Evolutionary conservation across 2,888 invertebrate species (phyloP), one percentile per base, ranked within the genome.

Genomic region (Eilema caniola): DNA sequence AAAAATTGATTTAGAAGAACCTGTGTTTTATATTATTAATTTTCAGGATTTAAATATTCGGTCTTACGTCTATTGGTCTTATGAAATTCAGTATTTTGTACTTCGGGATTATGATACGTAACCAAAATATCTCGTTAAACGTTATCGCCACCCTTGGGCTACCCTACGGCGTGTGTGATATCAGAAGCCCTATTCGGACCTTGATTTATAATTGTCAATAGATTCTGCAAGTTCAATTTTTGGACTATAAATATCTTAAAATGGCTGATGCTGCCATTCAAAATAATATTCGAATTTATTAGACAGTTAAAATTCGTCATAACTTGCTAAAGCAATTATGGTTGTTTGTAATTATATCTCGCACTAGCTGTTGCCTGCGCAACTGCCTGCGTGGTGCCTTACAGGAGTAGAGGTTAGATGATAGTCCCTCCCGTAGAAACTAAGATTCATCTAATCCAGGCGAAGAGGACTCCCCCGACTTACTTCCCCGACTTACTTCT

Each of bases 271-370:
- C 31, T 31, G 72, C 77, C 79, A 79, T 83, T 81, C 73, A 80
- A 78, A 78, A 78, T 82, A 78, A 76, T 81, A 74, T 72, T 80
- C 79, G 76, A 80, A 85, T 86, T 86, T 82, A 75, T 77, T 72
- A 80, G 66, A 74, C 64, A 71, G 70, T 74, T 74, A 73, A 71
- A 81, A 78, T 76, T 75, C 67, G 68, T 80, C 78, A 78, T 82
- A 78, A 81, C 80, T 78, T 78, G 62, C 72, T 66, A 62, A 80
- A 80, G 78, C 72, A 78, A 80, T 82, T 81, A 80, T 78, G 76
- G 73, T 70, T 69, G 66, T 75, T 70, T 66, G 70, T 64, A 76
- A 76, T 74, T 71, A 76, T 66, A 73, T 80, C 72, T 69, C 69
- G 41, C 0, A 41, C 41, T 14, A 41, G 33, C 33, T 37, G 3